A percentile compares a stretch with the other conserved stretches of the same genome.
Evolutionary conservation across 2,888 invertebrate species (phyloP).

Genomic region (Eristalis intricaria): DNA sequence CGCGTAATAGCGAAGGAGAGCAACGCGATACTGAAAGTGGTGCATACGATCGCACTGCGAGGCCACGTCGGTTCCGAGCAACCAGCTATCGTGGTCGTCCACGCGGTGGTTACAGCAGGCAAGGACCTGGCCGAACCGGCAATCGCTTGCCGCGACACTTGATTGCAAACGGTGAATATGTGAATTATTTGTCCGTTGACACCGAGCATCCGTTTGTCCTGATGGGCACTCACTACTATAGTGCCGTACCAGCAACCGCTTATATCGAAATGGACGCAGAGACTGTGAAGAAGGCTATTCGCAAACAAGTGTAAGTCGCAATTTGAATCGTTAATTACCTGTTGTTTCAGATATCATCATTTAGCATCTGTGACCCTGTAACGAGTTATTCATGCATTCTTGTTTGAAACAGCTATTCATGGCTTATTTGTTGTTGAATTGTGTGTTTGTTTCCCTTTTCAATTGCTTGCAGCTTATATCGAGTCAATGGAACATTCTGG

Average conservation of each 20-base stretch:
- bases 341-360: constrained; percentile 26
- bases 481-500: too few relatives aligned
- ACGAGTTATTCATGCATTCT: constrained; percentile 29
- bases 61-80: constrained; percentile 79
- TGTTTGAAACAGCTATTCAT: constrained; percentile 14
- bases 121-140: constrained; percentile 80
- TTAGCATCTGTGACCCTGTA: constrained; percentile 13
- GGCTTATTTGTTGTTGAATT: neutral
- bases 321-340: neutral
- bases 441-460: neutral
- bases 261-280: constrained; percentile 81
- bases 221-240: constrained; percentile 81
- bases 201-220: constrained; percentile 78
- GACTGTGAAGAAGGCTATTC: constrained; percentile 91
- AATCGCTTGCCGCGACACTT: constrained; percentile 81
- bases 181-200: constrained; percentile 78
- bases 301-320: constrained; percentile 93
- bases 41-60: constrained; percentile 74
- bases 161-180: constrained; percentile 79
- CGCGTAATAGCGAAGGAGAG: constrained; percentile 65
- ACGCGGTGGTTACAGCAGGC: constrained; percentile 82
- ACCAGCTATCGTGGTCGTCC: constrained; percentile 80
- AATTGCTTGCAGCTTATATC: neutral
- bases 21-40: constrained; percentile 54
- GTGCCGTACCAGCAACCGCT: constrained; percentile 78